Base-by-base conservation (phyloP, 2,113 vertebrate species). In the Pachycephala philippinensis region DNA sequence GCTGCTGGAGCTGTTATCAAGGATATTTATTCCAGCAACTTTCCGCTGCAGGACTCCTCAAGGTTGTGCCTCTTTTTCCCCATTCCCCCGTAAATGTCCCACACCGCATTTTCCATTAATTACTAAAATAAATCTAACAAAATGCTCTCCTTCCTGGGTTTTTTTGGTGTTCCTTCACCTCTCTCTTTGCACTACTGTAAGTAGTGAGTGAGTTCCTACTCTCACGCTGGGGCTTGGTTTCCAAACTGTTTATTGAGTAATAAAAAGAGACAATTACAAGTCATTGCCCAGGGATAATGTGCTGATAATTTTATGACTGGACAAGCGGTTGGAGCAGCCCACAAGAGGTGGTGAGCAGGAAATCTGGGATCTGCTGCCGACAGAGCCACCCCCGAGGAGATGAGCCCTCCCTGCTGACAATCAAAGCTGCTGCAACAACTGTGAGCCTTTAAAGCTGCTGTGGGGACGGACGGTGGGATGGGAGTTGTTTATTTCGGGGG, bases 201-300 rank as follows among this genome's bases (percentile, higher is more conserved):
- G 93, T 31, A 90, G 94, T 28, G 89, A 93, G 91, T 77, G 95
- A 84, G 90, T 74, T 96, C 78, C 93, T 90, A 39, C 92, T 96
- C 93, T 97, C 96, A 91, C 91, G 96, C 90, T 89, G 85, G 94
- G 82, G 89, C 83, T 91, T 94, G 90, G 93, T 81, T 96, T 97
- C 94, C 95, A 96, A 97, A 96, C 94, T 97, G 95, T 97, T 97
- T 97, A 98, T 96, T 97, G 97, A 97, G 97, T 95, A 96, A 96
- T 98, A 97, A 97, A 97, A 95, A 93, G 83, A 96, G 95, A 97
- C 96, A 97, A 98, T 97, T 96, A 93, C 93, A 80, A 97, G 95
- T 76, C 92, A 37, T 83, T 97, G 96, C 96, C 96, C 96, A 93
- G 85, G 95, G 97, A 97, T 96, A 97, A 96, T 72, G 59, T 87